Evolutionary conservation across 2,797 vertebrate species (phyloP), one percentile per base, ranked within the genome.

Genomic region (Psittacula echo): DNA sequence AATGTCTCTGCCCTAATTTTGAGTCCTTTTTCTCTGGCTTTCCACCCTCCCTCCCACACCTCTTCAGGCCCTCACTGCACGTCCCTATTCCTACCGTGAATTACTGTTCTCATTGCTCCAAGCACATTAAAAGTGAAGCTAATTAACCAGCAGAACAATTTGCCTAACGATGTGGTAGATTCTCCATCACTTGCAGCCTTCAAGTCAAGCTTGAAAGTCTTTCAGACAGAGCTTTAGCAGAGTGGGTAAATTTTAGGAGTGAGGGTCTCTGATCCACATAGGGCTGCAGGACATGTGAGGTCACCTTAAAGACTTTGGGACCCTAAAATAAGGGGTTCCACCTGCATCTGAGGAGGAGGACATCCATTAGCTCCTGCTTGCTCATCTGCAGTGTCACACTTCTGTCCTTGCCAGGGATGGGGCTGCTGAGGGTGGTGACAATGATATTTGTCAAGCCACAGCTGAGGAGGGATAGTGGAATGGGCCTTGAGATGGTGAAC

Each of bases 121-220:
- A 97, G 93, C 92, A 72, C 87, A 93, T 94, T 95, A 96, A 91
- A 95, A 96, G 94, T 84, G 91, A 84, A 95, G 82, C 92, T 97
- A 96, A 97, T 96, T 97, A 96, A 94, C 85, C 91, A 96, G 92
- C 85, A 95, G 95, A 96, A 97, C 91, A 94, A 95, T 96, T 96
- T 96, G 94, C 91, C 94, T 94, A 96, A 96, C 34, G 66, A 96
- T 1, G 4, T 97, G 91, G 95, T 97, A 75, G 96, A 89, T 93
- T 76, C 95, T 96, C 94, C 92, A 96, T 95, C 94, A 95, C 87
- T 88, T 91, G 82, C 92, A 94, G 94, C 85, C 94, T 87, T 92
- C 85, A 88, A 95, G 87, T 89, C 82, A 94, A 92, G 91, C 66
- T 89, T 66, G 72, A 92, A 68, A 0, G 0, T 92, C 48, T 83